phyloP scores from a whole-genome alignment of 1,140 invertebrate genomes.

The Ladona fulva region DNA sequence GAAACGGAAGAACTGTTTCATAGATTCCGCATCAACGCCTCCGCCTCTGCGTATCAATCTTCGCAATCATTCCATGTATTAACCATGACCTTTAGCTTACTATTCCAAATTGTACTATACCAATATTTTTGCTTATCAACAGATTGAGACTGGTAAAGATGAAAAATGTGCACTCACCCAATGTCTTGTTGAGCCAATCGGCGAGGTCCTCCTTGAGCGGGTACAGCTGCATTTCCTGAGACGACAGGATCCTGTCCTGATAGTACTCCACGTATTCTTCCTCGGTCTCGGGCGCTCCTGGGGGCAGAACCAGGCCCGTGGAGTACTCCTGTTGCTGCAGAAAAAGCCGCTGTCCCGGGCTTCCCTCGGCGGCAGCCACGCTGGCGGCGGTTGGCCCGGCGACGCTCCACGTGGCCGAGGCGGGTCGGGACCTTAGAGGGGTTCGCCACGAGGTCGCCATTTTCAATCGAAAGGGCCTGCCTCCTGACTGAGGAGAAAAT shows the following conservation, averaged over 20 bases:
- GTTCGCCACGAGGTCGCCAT: background rate
- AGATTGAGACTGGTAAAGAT: background rate
- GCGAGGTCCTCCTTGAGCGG: conserved; percentile 76
- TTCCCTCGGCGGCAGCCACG: background rate
- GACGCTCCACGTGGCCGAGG: background rate
- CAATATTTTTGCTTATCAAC: too few relatives aligned
- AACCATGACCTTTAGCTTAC: too few relatives aligned
- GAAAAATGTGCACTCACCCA: conserved; percentile 48
- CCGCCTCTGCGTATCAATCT: too few relatives aligned
- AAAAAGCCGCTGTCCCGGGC: background rate
- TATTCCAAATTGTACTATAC: too few relatives aligned
- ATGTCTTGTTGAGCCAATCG: conserved; percentile 77
- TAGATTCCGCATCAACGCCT: too few relatives aligned
- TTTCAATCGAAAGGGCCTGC: too few relatives aligned
- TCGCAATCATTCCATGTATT: too few relatives aligned
- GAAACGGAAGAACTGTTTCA: too few relatives aligned
- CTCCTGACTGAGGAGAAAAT: too few relatives aligned
- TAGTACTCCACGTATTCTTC: conserved; percentile 63
- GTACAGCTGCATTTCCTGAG: conserved; percentile 66
- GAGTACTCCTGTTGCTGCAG: background rate
- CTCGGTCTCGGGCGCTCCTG: conserved; percentile 43
- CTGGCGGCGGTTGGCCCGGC: background rate
- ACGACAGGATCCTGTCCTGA: conserved; percentile 61
- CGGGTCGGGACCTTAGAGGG: background rate
- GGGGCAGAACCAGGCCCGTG: conserved; percentile 29